phyloP scores from a whole-genome alignment of 2,113 vertebrate species.

The Actenoides lindsayi region DNA sequence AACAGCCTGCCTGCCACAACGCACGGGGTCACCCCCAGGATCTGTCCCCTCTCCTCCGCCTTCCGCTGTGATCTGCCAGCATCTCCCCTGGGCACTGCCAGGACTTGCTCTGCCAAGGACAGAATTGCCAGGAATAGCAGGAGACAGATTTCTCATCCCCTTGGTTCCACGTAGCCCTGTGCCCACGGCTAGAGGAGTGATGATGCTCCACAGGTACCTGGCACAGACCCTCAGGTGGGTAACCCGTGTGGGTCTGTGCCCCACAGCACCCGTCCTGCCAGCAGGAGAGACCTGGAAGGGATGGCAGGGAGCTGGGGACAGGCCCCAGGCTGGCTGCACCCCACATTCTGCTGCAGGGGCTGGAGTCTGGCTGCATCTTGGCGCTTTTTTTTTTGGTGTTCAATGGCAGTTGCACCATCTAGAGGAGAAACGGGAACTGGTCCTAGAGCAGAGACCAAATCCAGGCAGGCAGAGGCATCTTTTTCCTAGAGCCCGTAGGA shows the following conservation, averaged over 20 bases:
- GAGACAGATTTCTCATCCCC: neutral
- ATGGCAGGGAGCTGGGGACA: neutral
- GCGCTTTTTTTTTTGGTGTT: neutral
- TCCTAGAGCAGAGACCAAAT: neutral
- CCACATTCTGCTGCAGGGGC: neutral
- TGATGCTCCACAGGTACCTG: neutral
- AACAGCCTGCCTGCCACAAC: neutral
- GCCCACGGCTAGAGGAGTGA: accelerated
- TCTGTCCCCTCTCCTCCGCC: neutral
- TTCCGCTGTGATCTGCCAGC: neutral
- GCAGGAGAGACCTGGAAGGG: neutral
- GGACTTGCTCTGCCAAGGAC: conserved; percentile 2
- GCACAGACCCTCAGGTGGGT: neutral
- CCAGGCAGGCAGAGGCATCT: neutral
- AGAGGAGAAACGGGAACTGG: conserved; percentile 15
- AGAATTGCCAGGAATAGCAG: conserved; percentile 21
- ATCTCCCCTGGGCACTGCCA: neutral
- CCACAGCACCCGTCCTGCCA: neutral
- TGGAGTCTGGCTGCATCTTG: neutral
- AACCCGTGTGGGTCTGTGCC: accelerated
- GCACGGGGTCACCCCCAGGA: neutral
- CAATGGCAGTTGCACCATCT: conserved; percentile 57
- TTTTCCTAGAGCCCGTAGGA: neutral
- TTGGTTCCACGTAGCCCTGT: accelerated
- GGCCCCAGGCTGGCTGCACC: neutral